Conservation (phyloP, 37 sponge, comb jelly and placozoan species). For the Eunapius fragilis region DNA sequence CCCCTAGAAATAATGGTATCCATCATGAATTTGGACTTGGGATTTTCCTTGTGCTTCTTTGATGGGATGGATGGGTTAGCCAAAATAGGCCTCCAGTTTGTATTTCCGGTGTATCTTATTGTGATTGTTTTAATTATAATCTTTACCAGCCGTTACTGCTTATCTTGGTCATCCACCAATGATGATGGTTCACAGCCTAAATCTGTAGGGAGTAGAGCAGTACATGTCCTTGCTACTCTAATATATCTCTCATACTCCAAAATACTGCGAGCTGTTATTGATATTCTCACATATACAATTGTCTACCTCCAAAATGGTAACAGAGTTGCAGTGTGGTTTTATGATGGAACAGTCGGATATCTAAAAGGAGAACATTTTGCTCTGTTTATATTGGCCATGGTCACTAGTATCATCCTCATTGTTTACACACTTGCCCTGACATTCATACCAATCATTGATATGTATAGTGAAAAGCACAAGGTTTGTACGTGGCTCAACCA, state of each 20-base stretch:
- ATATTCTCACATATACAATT: not conserved
- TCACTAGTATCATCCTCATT: conserved; percentile 6
- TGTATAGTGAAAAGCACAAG: not conserved
- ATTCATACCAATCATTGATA: not conserved
- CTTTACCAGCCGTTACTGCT: not conserved
- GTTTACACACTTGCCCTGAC: conserved; percentile 18
- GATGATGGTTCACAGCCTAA: no score
- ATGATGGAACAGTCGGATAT: conserved; percentile 27
- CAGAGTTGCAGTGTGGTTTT: conserved; percentile 18
- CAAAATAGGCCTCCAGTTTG: conserved; percentile 22
- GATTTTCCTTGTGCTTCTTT: conserved; percentile 7
- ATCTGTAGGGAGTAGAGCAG: not conserved
- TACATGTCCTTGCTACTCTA: conserved; percentile 44
- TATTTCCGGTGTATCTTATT: conserved; percentile 10
- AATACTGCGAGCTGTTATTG: conserved; percentile 10
- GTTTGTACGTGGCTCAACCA: not conserved
- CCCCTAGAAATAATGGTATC: not conserved
- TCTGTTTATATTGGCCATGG: conserved; percentile 14
- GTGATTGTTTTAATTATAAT: not conserved
- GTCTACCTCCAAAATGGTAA: not conserved
- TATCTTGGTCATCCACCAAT: no score
- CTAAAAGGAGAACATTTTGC: not conserved
- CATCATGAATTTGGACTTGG: conserved; percentile 11
- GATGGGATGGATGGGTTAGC: not conserved
- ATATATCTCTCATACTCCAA: conserved; percentile 38